Evolutionary conservation across 2,113 vertebrate species (phyloP).

Genomic region (Danio rerio): DNA sequence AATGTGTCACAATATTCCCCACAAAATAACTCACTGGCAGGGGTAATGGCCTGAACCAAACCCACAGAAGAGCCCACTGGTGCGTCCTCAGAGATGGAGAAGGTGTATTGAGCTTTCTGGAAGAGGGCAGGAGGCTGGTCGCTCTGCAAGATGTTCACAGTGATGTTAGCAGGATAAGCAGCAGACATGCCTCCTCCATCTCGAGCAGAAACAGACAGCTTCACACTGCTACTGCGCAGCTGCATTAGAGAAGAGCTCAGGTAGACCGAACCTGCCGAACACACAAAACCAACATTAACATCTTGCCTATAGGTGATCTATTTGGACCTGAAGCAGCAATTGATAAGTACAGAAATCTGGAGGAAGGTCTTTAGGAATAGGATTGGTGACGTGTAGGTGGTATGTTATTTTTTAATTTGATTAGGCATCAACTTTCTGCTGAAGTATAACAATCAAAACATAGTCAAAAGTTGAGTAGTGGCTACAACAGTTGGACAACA

Average conservation of each 20-base stretch:
- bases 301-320: too few relatives aligned
- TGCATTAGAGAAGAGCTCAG: slow-evolving; percentile 80
- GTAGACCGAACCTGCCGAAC: slow-evolving; percentile 81
- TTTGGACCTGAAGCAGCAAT: too few relatives aligned
- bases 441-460: too few relatives aligned
- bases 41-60: slow-evolving; percentile 78
- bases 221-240: slow-evolving; percentile 72
- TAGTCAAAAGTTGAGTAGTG: too few relatives aligned
- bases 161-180: slow-evolving; percentile 78
- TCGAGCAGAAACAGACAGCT: slow-evolving; percentile 77
- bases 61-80: slow-evolving; percentile 79
- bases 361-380: too few relatives aligned
- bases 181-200: slow-evolving; percentile 83
- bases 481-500: too few relatives aligned
- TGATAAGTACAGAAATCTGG: too few relatives aligned
- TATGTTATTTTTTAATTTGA: too few relatives aligned
- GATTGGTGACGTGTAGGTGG: too few relatives aligned
- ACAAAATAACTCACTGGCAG: slow-evolving; percentile 77
- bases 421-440: too few relatives aligned
- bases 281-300: not conserved
- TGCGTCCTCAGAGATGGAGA: slow-evolving; percentile 82
- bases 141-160: slow-evolving; percentile 80
- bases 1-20: not conserved
- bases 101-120: slow-evolving; percentile 83
- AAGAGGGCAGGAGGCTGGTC: slow-evolving; percentile 80